Base-by-base conservation (phyloP, 2,888 invertebrate species). In the Melipona bicolor region DNA sequence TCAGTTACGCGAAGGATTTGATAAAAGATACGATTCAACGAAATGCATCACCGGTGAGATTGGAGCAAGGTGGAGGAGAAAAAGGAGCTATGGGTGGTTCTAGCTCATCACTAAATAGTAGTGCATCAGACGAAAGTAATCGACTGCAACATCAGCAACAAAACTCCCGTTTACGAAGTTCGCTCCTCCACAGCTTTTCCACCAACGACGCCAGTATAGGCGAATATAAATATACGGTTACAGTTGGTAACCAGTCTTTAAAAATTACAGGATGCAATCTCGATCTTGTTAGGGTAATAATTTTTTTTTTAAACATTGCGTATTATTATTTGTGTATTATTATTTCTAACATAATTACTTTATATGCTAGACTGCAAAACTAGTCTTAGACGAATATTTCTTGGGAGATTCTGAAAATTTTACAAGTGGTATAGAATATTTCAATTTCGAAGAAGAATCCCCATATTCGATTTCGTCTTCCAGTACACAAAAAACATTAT, bases 21-120 rank as follows among this genome's bases (percentile, higher is more conserved):
- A 99, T 99, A 93, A 98, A 98, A 94, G 98, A 99, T 94, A 99
- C 99, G 87, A 99, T 99, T 92, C 96, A 98, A 88, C 97, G 98
- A 93, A 99, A 99, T 95, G 98, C 98, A 90, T 99, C 98, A 73
- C 98, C 98, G 75, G 97, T 98, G 90, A 96, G 98, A 90, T 95
- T 96, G 90, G 96, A 97, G 91, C 95, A 95, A 87, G 92, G 94
- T 87, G 95, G 96, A 81, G 95, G 95, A 74, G 94, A 94, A 77
- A 94, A 95, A 83, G 96, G 96, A 89, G 96, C 96, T 81, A 94
- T 95, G 77, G 96, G 96, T 80, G 97, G 97, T 81, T 97, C 97
- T 79, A 97, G 97, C 93, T 97, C 97, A 74, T 97, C 97, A 86
- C 96, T 97, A 81, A 97, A 97, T 94, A 97, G 97, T 87, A 96